Conservation (phyloP, 2,888 invertebrate species). For the Pyrgus malvae region DNA sequence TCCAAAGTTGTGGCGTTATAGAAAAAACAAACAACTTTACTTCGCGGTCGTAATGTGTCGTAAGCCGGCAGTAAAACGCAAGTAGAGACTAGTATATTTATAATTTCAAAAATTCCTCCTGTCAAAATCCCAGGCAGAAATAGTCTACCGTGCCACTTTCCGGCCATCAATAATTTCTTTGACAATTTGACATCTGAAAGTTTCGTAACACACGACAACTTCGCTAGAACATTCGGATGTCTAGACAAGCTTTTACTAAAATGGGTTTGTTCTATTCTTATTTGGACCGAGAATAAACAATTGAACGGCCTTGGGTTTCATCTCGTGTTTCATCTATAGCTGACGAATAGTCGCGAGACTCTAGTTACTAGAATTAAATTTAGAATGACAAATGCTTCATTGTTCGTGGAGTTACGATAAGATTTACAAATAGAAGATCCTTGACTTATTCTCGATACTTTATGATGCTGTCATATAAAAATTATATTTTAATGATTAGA, state of each 20-base stretch:
- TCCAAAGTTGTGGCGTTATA: too few species aligned
- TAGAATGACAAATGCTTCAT: too few species aligned
- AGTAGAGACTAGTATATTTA: background rate
- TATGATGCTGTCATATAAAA: too few species aligned
- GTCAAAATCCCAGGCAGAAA: slow-evolving; percentile 7
- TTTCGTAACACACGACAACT: slow-evolving; percentile 3
- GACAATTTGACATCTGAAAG: slow-evolving; percentile 19
- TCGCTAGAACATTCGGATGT: slow-evolving; percentile 4
- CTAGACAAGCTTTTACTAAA: slow-evolving; percentile 15
- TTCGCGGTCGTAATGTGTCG: background rate
- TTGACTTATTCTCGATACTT: too few species aligned
- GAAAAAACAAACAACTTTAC: too few species aligned
- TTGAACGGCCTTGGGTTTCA: background rate
- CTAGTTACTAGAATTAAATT: too few species aligned
- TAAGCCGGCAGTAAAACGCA: background rate
- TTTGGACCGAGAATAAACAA: slow-evolving; percentile 2
- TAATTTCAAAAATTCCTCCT: background rate
- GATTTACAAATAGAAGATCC: too few species aligned
- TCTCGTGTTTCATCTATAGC: too few species aligned
- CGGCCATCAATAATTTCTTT: slow-evolving; percentile 19
- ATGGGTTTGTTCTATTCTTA: background rate
- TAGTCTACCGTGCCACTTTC: slow-evolving; percentile 11
- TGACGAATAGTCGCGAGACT: too few species aligned
- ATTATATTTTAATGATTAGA: too few species aligned
- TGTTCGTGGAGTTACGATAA: too few species aligned